Base-by-base conservation (phyloP, 2,797 vertebrate genomes). In the Holocentrus rufus region DNA sequence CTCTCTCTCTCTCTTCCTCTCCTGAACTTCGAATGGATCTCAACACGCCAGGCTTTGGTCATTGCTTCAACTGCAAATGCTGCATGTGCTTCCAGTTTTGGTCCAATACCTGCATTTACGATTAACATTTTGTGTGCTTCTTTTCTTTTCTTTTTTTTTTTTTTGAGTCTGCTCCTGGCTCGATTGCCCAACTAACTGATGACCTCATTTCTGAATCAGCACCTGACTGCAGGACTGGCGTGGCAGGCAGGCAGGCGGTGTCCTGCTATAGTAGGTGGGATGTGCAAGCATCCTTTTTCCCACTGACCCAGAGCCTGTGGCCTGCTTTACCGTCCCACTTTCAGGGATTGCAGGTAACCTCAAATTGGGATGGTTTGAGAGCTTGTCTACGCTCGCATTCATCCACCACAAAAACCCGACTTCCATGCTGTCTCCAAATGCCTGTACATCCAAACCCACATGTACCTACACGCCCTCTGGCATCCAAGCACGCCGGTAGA, bases 291-390 rank as follows among this genome's bases (percentile, higher is more conserved):
- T 79, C 39, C 78, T 69, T 74, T 78, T 84, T 69, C 86, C 73
- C 77, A 83, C 72, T 84, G 83, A 88, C 85, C 79, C 70, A 90
- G 62, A 87, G 74, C 79, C 76, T 80, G 79, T 85, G 80, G 81
- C 79, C 80, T 79, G 49, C 77, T 89, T 84, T 57, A 67, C 55
- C 27, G 80, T 84, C 85, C 87, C 84, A 87, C 68, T 89, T 89
- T 79, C 42, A 75, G 70, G 44, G 62, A 30, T 55, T 56, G 60
- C 75, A 78, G 84, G 75, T 74, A 78, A 85, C 60, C 74, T 79
- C 65, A 83, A 83, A 84, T 53, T 64, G 68, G 67, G 47, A 69
- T 31, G 64, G 47, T 39, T 60, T 25, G 22, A 78, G 46, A 66
- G 61, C 71, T 22, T 64, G 44, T 57, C 20, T 1, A 15, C 49